Conservation (phyloP, 1,140 invertebrate species). For the Varroa destructor region DNA sequence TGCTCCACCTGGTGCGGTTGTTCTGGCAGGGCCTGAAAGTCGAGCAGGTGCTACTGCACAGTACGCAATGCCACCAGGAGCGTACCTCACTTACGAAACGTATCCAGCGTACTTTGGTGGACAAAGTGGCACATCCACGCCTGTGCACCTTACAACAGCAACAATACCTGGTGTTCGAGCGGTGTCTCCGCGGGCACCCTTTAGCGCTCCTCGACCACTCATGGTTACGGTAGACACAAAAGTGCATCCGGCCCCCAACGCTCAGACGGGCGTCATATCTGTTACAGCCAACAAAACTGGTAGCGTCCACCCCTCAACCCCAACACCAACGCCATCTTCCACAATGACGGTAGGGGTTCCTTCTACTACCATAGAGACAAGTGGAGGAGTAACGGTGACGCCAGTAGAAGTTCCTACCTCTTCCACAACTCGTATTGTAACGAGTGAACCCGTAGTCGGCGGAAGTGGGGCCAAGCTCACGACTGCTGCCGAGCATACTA, state of each 20-base stretch:
- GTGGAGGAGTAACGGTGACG: too few species aligned
- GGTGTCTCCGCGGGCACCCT: background rate
- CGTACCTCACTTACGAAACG: background rate
- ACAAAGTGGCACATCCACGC: conserved; percentile 1
- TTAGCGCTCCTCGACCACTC: background rate
- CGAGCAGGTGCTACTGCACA: background rate
- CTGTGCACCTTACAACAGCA: conserved; percentile 5
- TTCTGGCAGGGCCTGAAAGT: background rate
- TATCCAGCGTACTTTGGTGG: conserved; percentile 12
- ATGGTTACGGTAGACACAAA: conserved; percentile 23
- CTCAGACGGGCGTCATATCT: conserved; percentile 2
- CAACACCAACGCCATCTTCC: too few species aligned
- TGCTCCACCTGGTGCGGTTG: conserved; percentile 3
- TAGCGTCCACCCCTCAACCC: too few species aligned
- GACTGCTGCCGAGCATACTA: too few species aligned
- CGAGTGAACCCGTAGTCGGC: too few species aligned
- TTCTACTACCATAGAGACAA: too few species aligned
- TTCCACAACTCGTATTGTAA: too few species aligned
- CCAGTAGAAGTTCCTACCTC: too few species aligned
- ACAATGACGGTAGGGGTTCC: too few species aligned
- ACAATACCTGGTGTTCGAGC: conserved; percentile 6
- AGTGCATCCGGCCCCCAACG: background rate
- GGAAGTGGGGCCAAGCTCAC: too few species aligned
- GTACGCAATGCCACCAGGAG: background rate
- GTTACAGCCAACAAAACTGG: conserved; percentile 21